Conservation (phyloP, 1,140 invertebrate species). For the Colletes gigas region DNA sequence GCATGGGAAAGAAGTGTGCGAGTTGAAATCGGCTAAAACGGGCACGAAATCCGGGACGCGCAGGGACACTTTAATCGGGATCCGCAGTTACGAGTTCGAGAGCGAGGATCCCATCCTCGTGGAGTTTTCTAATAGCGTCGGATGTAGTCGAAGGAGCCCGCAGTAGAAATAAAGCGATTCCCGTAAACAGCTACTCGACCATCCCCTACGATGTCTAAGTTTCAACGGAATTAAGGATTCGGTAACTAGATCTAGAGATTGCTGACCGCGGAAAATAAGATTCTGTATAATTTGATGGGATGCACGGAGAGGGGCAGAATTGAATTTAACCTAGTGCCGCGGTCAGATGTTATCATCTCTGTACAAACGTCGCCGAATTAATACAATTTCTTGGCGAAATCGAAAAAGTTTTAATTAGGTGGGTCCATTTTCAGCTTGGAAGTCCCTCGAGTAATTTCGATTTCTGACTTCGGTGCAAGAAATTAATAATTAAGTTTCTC, state of each 20-base stretch:
- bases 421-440: too few species aligned
- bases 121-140: conserved; percentile 35
- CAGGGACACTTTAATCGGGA: conserved; percentile 46
- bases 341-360: not conserved
- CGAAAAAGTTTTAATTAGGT: too few species aligned
- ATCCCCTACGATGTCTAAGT: not conserved
- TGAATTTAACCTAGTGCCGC: not conserved
- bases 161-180: conserved; percentile 14
- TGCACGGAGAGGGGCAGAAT: not conserved
- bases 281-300: not conserved
- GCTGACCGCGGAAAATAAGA: conserved; percentile 7
- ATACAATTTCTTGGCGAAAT: too few species aligned
- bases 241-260: conserved; percentile 16
- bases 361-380: too few species aligned
- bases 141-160: not conserved
- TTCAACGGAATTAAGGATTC: conserved; percentile 18
- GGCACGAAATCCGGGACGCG: conserved; percentile 25
- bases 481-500: too few species aligned
- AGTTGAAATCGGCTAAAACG: conserved; percentile 21
- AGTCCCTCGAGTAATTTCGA: too few species aligned
- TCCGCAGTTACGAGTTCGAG: conserved; percentile 31
- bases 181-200: conserved; percentile 35
- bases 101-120: not conserved
- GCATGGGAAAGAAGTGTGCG: conserved; percentile 5
- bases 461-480: too few species aligned